Percentiles rank a stretch among this genome's conserved stretches.
phyloP scores from a whole-genome alignment of 2,113 vertebrate genomes.

The Hiodon tergisus region DNA sequence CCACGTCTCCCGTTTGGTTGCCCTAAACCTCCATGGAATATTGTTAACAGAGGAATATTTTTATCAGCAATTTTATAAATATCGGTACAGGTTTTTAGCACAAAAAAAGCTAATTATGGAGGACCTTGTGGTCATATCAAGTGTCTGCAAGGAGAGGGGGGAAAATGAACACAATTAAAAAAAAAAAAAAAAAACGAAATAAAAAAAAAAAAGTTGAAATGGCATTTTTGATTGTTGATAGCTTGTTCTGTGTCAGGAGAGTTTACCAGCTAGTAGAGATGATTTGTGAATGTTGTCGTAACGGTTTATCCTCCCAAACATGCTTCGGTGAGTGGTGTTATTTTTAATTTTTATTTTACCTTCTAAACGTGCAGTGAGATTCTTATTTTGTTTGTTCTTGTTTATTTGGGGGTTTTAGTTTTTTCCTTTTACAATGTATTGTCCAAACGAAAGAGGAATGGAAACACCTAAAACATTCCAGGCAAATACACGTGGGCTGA shows the following conservation, averaged over 20 bases:
- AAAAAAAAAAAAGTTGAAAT: constrained; percentile 67
- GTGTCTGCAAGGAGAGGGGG: constrained; percentile 64
- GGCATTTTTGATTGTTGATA: constrained; percentile 67
- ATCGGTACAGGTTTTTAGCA: constrained; percentile 78
- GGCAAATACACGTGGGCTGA: constrained; percentile 47
- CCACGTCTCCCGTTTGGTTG: constrained; percentile 63
- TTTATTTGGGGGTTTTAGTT: constrained; percentile 49
- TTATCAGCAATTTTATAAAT: constrained; percentile 80
- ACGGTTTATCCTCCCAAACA: constrained; percentile 37
- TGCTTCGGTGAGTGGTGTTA: constrained; percentile 52
- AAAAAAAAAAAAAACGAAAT: constrained; percentile 18
- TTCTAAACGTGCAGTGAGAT: constrained; percentile 68
- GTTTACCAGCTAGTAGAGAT: constrained; percentile 58
- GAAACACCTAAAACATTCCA: constrained; percentile 67
- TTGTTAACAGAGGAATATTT: constrained; percentile 79
- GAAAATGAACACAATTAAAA: constrained; percentile 37
- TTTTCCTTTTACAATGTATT: constrained; percentile 56
- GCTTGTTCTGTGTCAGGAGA: constrained; percentile 67
- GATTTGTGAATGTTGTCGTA: constrained; percentile 61
- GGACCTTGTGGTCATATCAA: constrained; percentile 67
- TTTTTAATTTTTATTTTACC: constrained; percentile 50
- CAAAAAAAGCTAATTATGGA: constrained; percentile 68
- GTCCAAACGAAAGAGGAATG: constrained; percentile 67
- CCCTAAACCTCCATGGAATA: constrained; percentile 63
- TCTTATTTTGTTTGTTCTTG: constrained; percentile 48